Base-by-base conservation (phyloP, 2,888 invertebrate species). In the Suillia variegata region DNA sequence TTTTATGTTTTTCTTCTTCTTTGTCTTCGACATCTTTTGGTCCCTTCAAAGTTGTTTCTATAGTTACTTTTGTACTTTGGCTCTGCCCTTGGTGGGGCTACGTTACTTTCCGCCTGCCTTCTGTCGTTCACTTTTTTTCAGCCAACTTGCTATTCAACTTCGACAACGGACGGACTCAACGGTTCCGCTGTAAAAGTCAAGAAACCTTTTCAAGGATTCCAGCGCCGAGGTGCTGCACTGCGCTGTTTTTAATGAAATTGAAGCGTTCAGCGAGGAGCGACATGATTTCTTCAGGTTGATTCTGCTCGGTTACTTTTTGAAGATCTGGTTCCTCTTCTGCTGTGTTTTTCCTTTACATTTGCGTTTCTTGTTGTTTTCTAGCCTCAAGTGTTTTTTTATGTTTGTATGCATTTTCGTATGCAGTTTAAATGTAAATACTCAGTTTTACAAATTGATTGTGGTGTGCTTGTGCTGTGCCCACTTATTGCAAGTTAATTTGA, bases 121-220 rank as follows among this genome's bases (percentile, higher is more conserved):
- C 10, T n/a, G 6, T 38, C n/a, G 6, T 4, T 38, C n/a, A 5
- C 38, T 38, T 38, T 38, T 26, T 10, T 10, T 6, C 38, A 38
- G 15, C n/a, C 38, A 38, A n/a, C 38, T n/a, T 38, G 38, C 38
- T 13, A 38, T 38, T 38, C 13, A 8, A 31, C 15, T 38, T 5
- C 26, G n/a, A 31, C 6, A 31, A 31, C 12, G 31, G 31, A 31
- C 12, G 31, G 31, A 31, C 12, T 31, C 26, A 26, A 26, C 26
- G 38, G 38, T 24, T 58, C 33, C 5, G 53, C 34, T 48, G 34
- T 31, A 24, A n/a, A 38, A 38, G 78, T 76, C 75, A 76, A 77
- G 68, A 68, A 77, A 77, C 77, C 72, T 71, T 69, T 77, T 76
- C 78, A 78, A 77, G 77, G 78, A 77, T 75, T 49, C 24, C 24